Conservation (phyloP, 23 tunicate species). For the Styela clava region DNA sequence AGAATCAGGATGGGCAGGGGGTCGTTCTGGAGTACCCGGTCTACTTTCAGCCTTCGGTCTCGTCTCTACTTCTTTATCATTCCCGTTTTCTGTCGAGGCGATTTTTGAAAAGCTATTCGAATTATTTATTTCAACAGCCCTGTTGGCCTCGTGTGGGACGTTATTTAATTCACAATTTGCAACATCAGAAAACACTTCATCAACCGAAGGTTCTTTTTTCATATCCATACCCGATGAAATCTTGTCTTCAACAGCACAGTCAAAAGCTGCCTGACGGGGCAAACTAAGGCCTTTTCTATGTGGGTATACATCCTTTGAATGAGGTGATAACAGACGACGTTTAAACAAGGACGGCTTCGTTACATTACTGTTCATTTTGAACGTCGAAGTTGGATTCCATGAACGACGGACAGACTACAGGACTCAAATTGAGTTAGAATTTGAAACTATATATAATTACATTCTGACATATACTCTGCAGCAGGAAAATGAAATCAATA, state of each 20-base stretch:
- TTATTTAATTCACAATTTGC: no score
- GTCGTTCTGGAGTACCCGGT: background rate
- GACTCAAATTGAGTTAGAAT: no score
- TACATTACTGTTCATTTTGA: constrained; percentile 7
- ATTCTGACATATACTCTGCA: no score
- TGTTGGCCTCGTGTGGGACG: background rate
- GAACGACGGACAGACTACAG: no score
- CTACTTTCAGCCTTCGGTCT: background rate
- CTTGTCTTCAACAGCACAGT: background rate
- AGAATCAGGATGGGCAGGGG: background rate
- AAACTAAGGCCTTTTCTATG: background rate
- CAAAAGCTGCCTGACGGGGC: background rate
- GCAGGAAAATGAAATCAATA: no score
- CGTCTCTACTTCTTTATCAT: background rate
- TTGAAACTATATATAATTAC: no score
- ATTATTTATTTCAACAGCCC: background rate
- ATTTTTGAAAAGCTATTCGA: background rate
- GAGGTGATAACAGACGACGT: constrained; percentile 13
- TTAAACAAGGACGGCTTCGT: constrained; percentile 12
- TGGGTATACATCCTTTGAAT: background rate
- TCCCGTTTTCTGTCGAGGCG: background rate
- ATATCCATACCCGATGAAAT: background rate
- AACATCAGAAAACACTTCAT: background rate
- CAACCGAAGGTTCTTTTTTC: background rate
- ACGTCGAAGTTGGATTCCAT: no score